Percentiles rank a stretch among this genome's conserved stretches.
Conservation (phyloP, 2,113 vertebrate species). For the Lynx canadensis region DNA sequence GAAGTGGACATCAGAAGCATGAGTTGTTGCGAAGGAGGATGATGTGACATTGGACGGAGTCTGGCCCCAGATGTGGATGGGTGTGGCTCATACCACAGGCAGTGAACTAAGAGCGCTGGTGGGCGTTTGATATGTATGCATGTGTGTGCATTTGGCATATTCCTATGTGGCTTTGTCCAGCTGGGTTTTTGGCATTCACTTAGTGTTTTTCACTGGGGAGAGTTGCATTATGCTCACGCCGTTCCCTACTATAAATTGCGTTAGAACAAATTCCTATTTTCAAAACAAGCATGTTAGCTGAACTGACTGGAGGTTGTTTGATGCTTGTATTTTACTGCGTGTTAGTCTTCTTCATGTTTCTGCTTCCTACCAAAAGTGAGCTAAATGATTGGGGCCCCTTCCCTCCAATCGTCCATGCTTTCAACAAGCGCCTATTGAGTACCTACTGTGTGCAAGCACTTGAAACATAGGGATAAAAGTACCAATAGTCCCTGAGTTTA, state of each 20-base stretch:
- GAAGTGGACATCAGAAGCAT: background rate
- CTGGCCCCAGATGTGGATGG: background rate
- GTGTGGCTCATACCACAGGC: background rate
- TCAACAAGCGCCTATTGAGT: background rate
- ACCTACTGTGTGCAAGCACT: background rate
- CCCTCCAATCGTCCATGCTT: background rate
- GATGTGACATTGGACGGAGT: background rate
- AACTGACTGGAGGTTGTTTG: background rate
- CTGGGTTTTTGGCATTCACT: background rate
- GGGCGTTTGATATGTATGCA: rapidly evolving
- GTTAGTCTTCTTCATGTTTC: background rate
- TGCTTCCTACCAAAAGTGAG: background rate
- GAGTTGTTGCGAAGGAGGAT: background rate
- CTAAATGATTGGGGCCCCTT: background rate
- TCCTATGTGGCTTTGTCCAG: background rate
- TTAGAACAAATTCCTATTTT: slow-evolving; percentile 17
- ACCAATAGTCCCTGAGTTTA: background rate
- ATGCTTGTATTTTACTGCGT: background rate
- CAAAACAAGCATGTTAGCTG: background rate
- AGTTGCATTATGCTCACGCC: background rate
- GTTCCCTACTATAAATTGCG: background rate
- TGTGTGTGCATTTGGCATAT: no score
- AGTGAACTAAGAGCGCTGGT: background rate
- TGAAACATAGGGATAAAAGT: background rate
- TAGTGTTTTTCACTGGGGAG: background rate